Base-by-base conservation (phyloP, 2,797 vertebrate species). In the Hyperoplus immaculatus region DNA sequence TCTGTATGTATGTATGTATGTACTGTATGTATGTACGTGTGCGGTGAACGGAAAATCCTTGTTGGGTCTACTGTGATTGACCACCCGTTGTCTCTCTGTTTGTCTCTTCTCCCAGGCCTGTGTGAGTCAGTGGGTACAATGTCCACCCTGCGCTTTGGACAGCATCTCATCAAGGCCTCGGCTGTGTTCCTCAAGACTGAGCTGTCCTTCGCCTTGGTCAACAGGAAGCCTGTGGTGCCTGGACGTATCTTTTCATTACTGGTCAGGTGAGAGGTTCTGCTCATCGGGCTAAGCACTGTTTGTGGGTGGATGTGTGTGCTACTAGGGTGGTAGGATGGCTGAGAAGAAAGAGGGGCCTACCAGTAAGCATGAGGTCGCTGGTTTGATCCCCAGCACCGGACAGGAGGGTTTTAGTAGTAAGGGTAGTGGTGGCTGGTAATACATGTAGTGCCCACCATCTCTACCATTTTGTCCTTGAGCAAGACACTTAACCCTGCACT, bases 191-290 rank as follows among this genome's bases (percentile, higher is more conserved):
- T 97, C 85, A 93, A 92, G 91, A 97, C 96, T 0, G 96, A 97
- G 62, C 89, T 97, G 74, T 96, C 96, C 66, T 97, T 97, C 0
- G 96, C 96, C 2, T 89, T 98, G 0, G 96, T 98, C 91, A 98
- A 98, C 87, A 93, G 96, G 79, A 96, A 95, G 77, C 96, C 96
- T 0, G 96, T 97, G 82, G 94, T 97, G 38, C 96, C 96, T 0
- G 97, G 97, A 0, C 96, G 96, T 97, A 97, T 97, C 97, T 96
- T 97, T 97, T 57, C 67, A 15, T 1, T 47, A 2, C 61, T 73
- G 36, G 51, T 29, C 59, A 78, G 60, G 57, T 78, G 43, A 75
- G 70, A 77, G 12, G 43, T 39, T 3, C 13, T 29, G 42, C 54
- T 6, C 66, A 42, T 43, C 77, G 63, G 61, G 46, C 8, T 73